Evolutionary conservation across 2,797 vertebrate species (phyloP), one percentile per base, ranked within the genome.

Genomic region (Girardinus metallicus): DNA sequence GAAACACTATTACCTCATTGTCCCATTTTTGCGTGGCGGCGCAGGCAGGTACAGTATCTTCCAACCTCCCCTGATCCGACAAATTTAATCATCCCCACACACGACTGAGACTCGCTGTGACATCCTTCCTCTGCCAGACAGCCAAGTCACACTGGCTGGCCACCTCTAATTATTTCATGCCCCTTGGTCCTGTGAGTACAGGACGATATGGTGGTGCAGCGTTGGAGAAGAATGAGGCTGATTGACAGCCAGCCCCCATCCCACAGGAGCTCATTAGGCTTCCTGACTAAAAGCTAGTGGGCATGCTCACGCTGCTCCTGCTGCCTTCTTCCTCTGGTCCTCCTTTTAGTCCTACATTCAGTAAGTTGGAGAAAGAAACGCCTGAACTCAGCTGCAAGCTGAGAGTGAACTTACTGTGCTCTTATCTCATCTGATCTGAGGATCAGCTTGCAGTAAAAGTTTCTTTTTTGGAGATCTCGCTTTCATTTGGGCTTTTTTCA

Each of bases 141-240:
- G 78, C 80, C 83, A 1, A 87, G 88, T 85, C 82, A 86, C 90
- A 96, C 96, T 96, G 97, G 92, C 97, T 91, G 96, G 97, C 96
- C 97, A 97, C 97, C 96, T 97, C 96, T 98, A 98, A 99, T 99
- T 99, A 99, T 99, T 98, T 99, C 96, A 97, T 98, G 97, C 97
- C 98, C 97, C 96, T 97, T 97, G 97, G 98, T 98, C 97, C 96
- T 96, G 94, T 92, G 43, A 91, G 96, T 96, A 93, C 92, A 93
- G 95, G 96, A 96, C 94, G 94, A 95, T 94, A 96, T 89, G 89
- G 95, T 88, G 89, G 95, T 95, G 70, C 78, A 93, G 88, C 93
- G 95, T 95, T 97, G 96, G 96, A 95, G 91, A 89, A 92, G 92
- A 93, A 88, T 83, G 89, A 90, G 86, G 80, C 94, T 98, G 97